Evolutionary conservation across 2,888 invertebrate species (phyloP), one percentile per base, ranked within the genome.

Genomic region (Parascotia fuliginaria): DNA sequence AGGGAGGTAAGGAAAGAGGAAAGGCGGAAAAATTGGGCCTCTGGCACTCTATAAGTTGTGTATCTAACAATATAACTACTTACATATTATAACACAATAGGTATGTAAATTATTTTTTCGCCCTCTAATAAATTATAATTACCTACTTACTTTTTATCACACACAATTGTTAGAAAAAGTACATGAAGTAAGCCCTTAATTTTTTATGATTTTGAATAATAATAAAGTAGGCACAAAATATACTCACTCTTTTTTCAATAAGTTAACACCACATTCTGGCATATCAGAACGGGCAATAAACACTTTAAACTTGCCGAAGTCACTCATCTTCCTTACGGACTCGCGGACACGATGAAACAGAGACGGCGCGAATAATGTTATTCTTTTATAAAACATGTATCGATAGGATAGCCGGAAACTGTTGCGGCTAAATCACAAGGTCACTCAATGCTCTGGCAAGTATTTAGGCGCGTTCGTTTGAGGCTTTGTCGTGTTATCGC

Each of bases 231-330:
- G n/a, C n/a, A n/a, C n/a, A n/a, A n/a, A n/a, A n/a, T 27, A n/a
- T 19, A 92, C 94, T 93, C 85, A 95, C 95, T 93, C 89, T 79
- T 94, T 85, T 72, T 89, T 87, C 7, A 96, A 83, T 43, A 95
- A 73, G 39, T 93, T 85, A 32, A 95, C 77, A 14, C 94, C 95
- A 65, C 88, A 82, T 42, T 89, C 75, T 2, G 95, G 95, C 85
- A 95, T 93, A 78, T 94, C 93, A 33, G 90, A 83, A 11, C 95
- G 92, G n/a, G 95, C 94, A 37, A 96, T 84, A 49, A 94, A 94
- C 45, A 96, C 94, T 74, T 93, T 93, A 15, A 92, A 93, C 75
- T 86, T 89, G 27, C 65, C 70, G 41, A 66, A 51, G 40, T 52
- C 63, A 60, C 85, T 85, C 89, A 90, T 91, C 42, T 77, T 87